Evolutionary conservation across 2,797 vertebrate genomes (phyloP).

Genomic region (Mastacembelus armatus): DNA sequence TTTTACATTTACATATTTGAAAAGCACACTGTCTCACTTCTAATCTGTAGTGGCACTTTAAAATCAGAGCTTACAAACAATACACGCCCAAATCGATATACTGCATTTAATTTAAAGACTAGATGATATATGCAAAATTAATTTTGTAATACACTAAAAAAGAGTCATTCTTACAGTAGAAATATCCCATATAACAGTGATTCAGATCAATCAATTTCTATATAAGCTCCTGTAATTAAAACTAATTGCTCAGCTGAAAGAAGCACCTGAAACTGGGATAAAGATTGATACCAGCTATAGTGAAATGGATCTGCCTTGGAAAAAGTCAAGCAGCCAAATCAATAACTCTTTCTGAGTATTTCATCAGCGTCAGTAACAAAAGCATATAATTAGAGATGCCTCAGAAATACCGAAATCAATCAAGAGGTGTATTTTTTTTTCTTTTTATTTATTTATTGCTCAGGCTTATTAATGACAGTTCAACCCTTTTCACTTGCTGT

Average conservation of each 20-base stretch:
- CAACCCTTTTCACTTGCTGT: constrained; percentile 35
- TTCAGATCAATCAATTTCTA: constrained; percentile 65
- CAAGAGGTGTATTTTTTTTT: constrained; percentile 42
- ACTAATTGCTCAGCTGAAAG: constrained; percentile 71
- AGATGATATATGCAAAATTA: background rate
- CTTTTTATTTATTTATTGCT: constrained; percentile 9
- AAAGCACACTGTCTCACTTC: background rate
- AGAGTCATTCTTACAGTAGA: background rate
- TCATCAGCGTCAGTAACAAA: constrained; percentile 73
- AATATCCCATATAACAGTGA: constrained; percentile 36
- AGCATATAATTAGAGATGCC: constrained; percentile 69
- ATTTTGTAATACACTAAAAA: constrained; percentile 8
- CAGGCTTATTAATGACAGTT: constrained; percentile 49
- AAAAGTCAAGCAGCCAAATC: constrained; percentile 61
- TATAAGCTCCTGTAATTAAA: constrained; percentile 70
- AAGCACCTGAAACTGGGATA: constrained; percentile 56
- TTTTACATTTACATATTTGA: background rate
- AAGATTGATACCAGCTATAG: constrained; percentile 69
- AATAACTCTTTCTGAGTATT: constrained; percentile 72
- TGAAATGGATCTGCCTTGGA: constrained; percentile 57
- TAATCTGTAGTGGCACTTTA: too few relatives aligned
- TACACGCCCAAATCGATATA: background rate
- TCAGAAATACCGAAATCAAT: constrained; percentile 74
- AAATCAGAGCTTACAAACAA: too few relatives aligned
- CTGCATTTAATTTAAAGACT: background rate